These are phyloP conservation scores for Psettodes erumei DNA, from an alignment of 2,113 vertebrate genomes.

Conservation along the genomic window DNA sequence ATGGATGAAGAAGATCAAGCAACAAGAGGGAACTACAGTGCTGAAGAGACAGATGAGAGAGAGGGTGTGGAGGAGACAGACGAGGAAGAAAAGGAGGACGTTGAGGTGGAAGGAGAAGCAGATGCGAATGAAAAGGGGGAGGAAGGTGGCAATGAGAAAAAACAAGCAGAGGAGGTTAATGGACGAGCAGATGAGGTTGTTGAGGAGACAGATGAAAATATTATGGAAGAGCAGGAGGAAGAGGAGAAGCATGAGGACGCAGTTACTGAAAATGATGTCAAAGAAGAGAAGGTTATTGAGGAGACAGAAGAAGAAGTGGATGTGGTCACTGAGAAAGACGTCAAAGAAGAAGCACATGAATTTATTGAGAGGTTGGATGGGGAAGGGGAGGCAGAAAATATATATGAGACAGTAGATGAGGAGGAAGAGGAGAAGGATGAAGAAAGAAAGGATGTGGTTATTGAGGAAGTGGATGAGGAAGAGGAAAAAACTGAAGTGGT, in stretches of 20 bases:
- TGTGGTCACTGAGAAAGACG: neutral
- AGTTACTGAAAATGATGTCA: neutral
- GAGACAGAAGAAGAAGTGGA: neutral
- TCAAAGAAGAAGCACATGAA: neutral
- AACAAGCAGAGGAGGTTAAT: conserved; percentile 1
- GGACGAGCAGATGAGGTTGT: neutral
- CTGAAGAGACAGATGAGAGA: conserved; percentile 49
- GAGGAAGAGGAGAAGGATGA: neutral
- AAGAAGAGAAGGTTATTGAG: neutral
- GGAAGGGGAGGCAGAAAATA: neutral
- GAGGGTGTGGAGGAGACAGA: conserved; percentile 31
- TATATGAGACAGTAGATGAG: neutral
- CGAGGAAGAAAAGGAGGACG: conserved; percentile 9
- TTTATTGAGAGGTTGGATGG: neutral
- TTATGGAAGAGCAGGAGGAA: neutral
- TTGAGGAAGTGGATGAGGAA: neutral
- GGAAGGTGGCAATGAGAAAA: conserved; percentile 1
- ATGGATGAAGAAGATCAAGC: conserved; percentile 13
- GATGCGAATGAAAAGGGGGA: neutral
- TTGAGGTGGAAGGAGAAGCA: conserved; percentile 7
- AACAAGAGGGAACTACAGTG: neutral
- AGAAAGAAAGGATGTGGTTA: neutral
- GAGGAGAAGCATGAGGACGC: neutral
- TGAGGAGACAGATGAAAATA: neutral
- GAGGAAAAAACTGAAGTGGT: neutral